These are phyloP conservation scores for Ictalurus punctatus DNA, from an alignment of 2,113 vertebrate genomes.

Conservation along the genomic window DNA sequence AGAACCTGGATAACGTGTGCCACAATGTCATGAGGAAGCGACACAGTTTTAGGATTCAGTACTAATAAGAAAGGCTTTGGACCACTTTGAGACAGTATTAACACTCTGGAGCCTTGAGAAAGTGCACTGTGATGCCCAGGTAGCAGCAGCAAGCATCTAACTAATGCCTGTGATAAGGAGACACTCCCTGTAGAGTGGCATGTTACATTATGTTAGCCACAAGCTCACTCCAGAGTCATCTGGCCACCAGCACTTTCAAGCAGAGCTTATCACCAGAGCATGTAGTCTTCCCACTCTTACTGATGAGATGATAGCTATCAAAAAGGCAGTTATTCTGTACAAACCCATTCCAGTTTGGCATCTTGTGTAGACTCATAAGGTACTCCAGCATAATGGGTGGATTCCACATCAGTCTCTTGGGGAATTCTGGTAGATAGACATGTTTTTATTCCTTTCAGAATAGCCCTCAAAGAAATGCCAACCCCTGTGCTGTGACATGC, in stretches of 20 bases:
- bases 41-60: neutral
- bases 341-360: neutral
- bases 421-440: neutral
- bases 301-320: neutral
- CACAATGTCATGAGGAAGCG: neutral
- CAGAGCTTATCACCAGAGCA: neutral
- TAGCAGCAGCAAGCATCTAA: neutral
- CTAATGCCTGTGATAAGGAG: neutral
- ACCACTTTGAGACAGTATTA: neutral
- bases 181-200: neutral
- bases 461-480: neutral
- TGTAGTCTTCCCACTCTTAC: neutral
- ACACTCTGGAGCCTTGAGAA: neutral
- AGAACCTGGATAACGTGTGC: neutral
- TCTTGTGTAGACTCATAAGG: neutral
- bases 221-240: neutral
- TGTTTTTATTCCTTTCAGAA: neutral
- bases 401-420: neutral
- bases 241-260: neutral
- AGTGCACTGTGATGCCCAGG: neutral
- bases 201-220: neutral
- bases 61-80: neutral
- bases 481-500: neutral
- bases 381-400: neutral
- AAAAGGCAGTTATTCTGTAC: neutral